Base-by-base conservation (phyloP, 2,113 vertebrate species). In the Notothenia rossii region DNA sequence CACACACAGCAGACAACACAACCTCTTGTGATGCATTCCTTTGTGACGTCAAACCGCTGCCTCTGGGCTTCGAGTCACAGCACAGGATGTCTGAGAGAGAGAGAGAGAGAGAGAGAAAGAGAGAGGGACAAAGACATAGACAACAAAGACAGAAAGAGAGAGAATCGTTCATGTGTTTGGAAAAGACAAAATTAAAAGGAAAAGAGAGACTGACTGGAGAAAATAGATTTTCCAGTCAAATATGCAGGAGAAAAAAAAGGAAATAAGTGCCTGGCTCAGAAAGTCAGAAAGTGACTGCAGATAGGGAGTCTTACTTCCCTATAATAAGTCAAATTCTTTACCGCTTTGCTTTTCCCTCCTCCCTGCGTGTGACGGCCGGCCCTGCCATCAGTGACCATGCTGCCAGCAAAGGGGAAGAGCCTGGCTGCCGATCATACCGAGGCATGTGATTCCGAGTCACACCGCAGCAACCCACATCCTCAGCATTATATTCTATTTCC, bases 21-120 rank as follows among this genome's bases (percentile, higher is more conserved):
- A 89, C 77, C 85, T 89, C 89, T 91, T 90, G 90, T 92, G 81
- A 88, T 81, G 77, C 92, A 90, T 91, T 91, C 90, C 88, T 89
- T 88, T 90, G 82, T 91, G 90, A 93, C 86, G 88, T 93, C 88
- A 89, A 89, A 90, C 74, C 11, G 72, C 81, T 75, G 90, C 88
- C 86, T 83, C 80, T 88, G 90, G 87, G 81, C 82, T 76, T 49
- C 53, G 56, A 81, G 79, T 78, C 81, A n/a, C 74, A 80, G 73
- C 85, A 77, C 91, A 90, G 92, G 90, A 91, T 92, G 90, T 89
- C 80, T 65, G 76, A 75, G 60, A 77, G 60, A 62, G 60, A 43
- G 40, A 40, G 72, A 22, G 22, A 22, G 22, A 22, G 22, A 22
- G 22, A 22, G 22, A 22, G 22, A 22, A 1, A 72, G 60, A 43